These are phyloP conservation scores for Calyptommatus sinebrachiatus DNA, from an alignment of 2,113 vertebrate genomes.

Conservation along the genomic window DNA sequence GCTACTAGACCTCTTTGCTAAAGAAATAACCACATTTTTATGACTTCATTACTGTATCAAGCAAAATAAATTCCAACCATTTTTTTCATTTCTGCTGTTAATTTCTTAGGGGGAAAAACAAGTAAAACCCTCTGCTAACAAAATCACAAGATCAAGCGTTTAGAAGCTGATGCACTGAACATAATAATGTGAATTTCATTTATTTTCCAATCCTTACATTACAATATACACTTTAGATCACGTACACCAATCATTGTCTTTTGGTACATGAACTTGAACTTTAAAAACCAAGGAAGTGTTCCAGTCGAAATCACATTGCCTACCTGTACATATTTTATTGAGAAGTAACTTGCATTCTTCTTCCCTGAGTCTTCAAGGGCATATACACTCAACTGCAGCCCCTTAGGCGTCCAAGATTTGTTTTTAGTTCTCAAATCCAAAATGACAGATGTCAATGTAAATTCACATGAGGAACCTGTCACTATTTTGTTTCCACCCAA, in stretches of 20 bases:
- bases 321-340: neutral
- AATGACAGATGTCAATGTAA: neutral
- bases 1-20: too few species aligned
- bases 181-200: too few species aligned
- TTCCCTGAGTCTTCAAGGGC: neutral
- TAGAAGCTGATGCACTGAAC: too few species aligned
- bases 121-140: neutral
- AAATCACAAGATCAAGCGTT: too few species aligned
- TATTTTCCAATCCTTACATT: too few species aligned
- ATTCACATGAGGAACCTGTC: neutral
- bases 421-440: neutral
- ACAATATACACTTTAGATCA: too few species aligned
- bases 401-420: neutral
- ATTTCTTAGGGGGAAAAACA: neutral
- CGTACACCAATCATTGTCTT: neutral
- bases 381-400: neutral
- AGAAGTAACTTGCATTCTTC: neutral
- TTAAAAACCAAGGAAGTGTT: neutral
- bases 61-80: neutral
- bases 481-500: neutral
- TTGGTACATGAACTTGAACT: too few species aligned
- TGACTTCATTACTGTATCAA: neutral
- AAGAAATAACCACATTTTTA: neutral
- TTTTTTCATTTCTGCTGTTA: neutral
- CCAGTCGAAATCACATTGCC: neutral